Evolutionary conservation across 1,140 invertebrate species (phyloP).

Genomic region (Drosophila azteca): DNA sequence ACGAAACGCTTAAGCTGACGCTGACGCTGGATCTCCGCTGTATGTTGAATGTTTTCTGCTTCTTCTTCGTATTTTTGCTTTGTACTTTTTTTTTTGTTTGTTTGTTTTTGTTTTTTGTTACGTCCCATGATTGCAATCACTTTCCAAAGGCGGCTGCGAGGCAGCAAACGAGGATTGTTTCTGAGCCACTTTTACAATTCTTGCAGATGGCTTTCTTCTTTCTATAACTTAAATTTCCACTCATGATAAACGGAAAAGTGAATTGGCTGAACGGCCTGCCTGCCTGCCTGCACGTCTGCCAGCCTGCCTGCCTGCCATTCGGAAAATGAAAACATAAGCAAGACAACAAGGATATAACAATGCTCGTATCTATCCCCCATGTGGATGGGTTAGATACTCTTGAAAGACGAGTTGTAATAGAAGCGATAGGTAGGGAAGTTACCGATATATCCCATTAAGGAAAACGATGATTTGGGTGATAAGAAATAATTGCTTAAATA

Average conservation of each 20-base stretch:
- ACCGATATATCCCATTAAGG: too few relatives aligned
- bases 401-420: not conserved
- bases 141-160: slow-evolving; percentile 19
- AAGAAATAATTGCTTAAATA: too few relatives aligned
- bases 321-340: slow-evolving; percentile 33
- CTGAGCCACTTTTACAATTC: slow-evolving; percentile 41
- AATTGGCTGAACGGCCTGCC: slow-evolving; percentile 41
- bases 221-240: slow-evolving; percentile 63
- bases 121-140: slow-evolving; percentile 28
- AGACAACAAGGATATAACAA: slow-evolving; percentile 25
- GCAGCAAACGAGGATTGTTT: slow-evolving; percentile 12
- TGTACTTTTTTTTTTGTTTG: not conserved
- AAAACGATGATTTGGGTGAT: too few relatives aligned
- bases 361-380: not conserved
- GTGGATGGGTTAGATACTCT: slow-evolving; percentile 3
- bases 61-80: too few relatives aligned
- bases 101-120: not conserved
- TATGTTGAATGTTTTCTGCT: not conserved
- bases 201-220: slow-evolving; percentile 47
- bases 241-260: slow-evolving; percentile 72
- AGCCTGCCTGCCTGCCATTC: slow-evolving; percentile 30
- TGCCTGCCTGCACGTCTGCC: not conserved
- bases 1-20: not conserved
- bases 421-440: too few relatives aligned
- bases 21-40: not conserved